These are phyloP conservation scores for Archegozetes longisetosus DNA, from an alignment of 1,140 invertebrate genomes.

Conservation along the genomic window DNA sequence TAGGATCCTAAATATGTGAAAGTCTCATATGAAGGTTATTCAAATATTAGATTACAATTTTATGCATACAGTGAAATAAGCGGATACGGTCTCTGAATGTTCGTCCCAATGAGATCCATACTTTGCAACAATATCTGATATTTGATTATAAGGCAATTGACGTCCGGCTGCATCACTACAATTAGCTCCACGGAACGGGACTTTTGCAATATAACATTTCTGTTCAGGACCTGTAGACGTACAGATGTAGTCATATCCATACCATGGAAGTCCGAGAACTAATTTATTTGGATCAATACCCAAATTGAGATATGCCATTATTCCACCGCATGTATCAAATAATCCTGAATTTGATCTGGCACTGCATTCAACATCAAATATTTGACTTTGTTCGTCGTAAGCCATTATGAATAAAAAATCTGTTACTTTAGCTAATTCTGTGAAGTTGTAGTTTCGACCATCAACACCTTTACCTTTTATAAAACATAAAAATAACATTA, in stretches of 20 bases:
- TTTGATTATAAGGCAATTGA: neutral
- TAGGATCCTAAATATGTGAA: no score
- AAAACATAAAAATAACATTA: no score
- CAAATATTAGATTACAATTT: no score
- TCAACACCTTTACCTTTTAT: conserved; percentile 26
- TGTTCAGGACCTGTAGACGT: conserved; percentile 11
- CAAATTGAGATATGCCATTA: conserved; percentile 21
- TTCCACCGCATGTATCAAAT: conserved; percentile 21
- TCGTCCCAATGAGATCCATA: neutral
- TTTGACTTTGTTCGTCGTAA: conserved; percentile 34
- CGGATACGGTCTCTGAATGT: neutral
- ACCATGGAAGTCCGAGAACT: conserved; percentile 24
- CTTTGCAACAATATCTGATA: neutral
- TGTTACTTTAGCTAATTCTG: conserved; percentile 23
- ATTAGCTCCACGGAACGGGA: conserved; percentile 30
- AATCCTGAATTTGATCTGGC: conserved; percentile 29
- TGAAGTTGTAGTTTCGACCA: conserved; percentile 31
- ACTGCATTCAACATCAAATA: conserved; percentile 27
- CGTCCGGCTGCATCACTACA: conserved; percentile 24
- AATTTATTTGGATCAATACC: conserved; percentile 20
- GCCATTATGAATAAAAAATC: conserved; percentile 35
- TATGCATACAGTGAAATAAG: neutral
- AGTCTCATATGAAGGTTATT: no score
- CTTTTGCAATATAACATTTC: conserved; percentile 26
- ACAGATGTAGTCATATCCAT: conserved; percentile 30